Evolutionary conservation across 2,113 vertebrate species (phyloP), one percentile per base, ranked within the genome.

Genomic region (Pelobates fuscus): DNA sequence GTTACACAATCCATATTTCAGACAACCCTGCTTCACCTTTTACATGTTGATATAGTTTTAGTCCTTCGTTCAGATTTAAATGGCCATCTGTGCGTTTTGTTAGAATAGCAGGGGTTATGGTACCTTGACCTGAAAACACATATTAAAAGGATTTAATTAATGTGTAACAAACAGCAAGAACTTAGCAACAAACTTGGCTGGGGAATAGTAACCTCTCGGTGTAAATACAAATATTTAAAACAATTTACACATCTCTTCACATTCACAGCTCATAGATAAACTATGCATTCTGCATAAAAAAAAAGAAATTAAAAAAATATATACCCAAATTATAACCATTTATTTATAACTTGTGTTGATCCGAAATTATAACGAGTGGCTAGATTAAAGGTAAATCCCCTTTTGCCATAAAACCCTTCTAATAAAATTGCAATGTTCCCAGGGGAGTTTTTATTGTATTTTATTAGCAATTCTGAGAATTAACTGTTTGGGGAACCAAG

Each of bases 91-190:
- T 29, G 37, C 10, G 23, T 15, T 24, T 43, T 23, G 27, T 2
- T 41, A 46, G 15, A 26, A 20, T 18, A 11, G 18, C 25, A 2
- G 11, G 12, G 25, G 61, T 74, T 58, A 21, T 67, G 20, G 41
- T 30, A 29, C 12, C 57, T 67, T 67, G 55, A 76, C 54, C 72
- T 23, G 29, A 25, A 46, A 60, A 76, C 49, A 25, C 29, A 68
- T 68, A 30, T 54, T 61, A 61, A 58, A 60, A 54, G 26, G 64
- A 61, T 77, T 77, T 68, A 52, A 77, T 68, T 52, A 77, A 23
- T 44, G 27, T 68, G 37, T 61, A 43, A 60, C 54, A 68, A 60
- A 75, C 37, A 62, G 29, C 29, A 75, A 75, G 27, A 59, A 23
- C 30, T 25, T 54, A 58, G 49, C 2, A 59, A 59, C 66, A 52